Evolutionary conservation across 2,888 invertebrate species (phyloP).

Genomic region (Callinectes sapidus): DNA sequence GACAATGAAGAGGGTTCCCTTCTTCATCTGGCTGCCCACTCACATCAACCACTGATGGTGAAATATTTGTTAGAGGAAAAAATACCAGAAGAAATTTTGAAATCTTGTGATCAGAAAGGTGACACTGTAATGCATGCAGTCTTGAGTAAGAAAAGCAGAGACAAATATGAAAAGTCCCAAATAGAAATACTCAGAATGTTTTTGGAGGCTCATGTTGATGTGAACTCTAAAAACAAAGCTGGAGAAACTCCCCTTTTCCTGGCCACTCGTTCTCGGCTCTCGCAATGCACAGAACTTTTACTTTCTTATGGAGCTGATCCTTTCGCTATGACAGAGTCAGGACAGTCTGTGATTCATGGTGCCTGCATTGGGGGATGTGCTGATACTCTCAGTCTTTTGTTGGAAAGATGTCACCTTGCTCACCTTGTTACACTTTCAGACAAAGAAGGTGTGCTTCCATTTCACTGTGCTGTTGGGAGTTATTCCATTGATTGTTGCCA

Average conservation of each 20-base stretch:
- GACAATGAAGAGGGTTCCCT: constrained; percentile 79
- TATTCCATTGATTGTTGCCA: constrained; percentile 81
- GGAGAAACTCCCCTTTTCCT: constrained; percentile 80
- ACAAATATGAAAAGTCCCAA: neutral
- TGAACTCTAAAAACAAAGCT: constrained; percentile 77
- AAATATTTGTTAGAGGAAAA: constrained; percentile 76
- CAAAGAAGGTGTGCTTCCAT: constrained; percentile 78
- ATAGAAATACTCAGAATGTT: constrained; percentile 43
- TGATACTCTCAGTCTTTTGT: constrained; percentile 75
- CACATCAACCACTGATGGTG: constrained; percentile 78
- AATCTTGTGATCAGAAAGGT: constrained; percentile 74
- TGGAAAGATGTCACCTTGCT: constrained; percentile 78
- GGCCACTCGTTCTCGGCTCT: constrained; percentile 80
- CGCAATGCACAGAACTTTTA: constrained; percentile 79
- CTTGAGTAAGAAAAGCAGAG: neutral
- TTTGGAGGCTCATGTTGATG: constrained; percentile 51
- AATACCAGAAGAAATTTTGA: constrained; percentile 10
- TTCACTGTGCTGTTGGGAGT: constrained; percentile 80
- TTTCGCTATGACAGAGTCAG: constrained; percentile 74
- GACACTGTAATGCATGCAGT: constrained; percentile 75
- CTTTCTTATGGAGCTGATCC: constrained; percentile 77
- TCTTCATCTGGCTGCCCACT: constrained; percentile 79
- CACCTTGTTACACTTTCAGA: constrained; percentile 59
- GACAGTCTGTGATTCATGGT: constrained; percentile 58
- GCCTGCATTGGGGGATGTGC: constrained; percentile 75